Evolutionary conservation across 2,113 vertebrate genomes (phyloP).

Genomic region (Jaculus jaculus): DNA sequence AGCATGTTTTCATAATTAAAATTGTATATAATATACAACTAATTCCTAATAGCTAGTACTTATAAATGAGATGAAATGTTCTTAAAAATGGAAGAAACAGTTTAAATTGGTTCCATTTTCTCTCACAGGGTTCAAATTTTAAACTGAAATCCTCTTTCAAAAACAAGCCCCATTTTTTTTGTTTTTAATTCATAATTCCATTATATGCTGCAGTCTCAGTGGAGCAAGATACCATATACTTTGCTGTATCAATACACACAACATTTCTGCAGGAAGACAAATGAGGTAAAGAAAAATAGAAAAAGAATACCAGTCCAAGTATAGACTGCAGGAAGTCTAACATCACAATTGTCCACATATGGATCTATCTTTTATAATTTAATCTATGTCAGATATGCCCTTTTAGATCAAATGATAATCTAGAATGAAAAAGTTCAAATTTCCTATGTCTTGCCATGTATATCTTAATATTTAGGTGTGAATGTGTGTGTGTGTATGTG

Average conservation of each 20-base stretch:
- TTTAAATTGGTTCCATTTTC: slow-evolving; percentile 41
- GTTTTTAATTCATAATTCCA: slow-evolving; percentile 53
- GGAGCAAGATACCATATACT: slow-evolving; percentile 36
- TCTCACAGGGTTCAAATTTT: slow-evolving; percentile 39
- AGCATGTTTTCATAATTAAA: slow-evolving; percentile 44
- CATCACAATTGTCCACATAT: background rate
- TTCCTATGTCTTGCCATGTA: background rate
- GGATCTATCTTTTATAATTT: background rate
- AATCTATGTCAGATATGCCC: background rate
- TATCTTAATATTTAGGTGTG: background rate
- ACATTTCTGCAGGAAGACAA: slow-evolving; percentile 33
- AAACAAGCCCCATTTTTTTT: slow-evolving; percentile 55
- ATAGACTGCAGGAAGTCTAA: background rate
- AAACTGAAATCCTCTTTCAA: slow-evolving; percentile 64
- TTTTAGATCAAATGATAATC: slow-evolving; percentile 2
- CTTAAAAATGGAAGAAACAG: slow-evolving; percentile 40
- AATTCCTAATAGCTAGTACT: slow-evolving; percentile 55
- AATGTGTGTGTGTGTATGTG: no score
- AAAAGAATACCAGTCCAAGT: slow-evolving; percentile 6
- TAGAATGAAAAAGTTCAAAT: background rate
- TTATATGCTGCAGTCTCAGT: slow-evolving; percentile 60
- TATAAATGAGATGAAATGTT: slow-evolving; percentile 44
- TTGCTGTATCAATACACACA: slow-evolving; percentile 12
- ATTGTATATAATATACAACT: slow-evolving; percentile 2
- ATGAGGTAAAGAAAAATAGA: background rate